A percentile compares a stretch with the other conserved stretches of the same genome.
Evolutionary conservation across 2,113 vertebrate species (phyloP).

Genomic region (Pavo muticus): DNA sequence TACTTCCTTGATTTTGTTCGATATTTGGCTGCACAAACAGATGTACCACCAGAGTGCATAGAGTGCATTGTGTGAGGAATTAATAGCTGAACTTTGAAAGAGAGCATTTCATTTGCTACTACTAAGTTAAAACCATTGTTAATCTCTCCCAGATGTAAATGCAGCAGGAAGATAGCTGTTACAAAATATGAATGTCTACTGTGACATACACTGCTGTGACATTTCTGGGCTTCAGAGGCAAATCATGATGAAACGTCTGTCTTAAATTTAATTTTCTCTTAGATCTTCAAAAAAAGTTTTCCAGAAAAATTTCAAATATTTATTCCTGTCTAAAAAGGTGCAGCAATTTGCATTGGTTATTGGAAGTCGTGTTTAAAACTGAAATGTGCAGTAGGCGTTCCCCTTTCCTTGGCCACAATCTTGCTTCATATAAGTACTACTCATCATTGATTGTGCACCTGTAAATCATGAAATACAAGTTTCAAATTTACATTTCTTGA

Average conservation of each 20-base stretch:
- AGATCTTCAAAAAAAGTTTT: neutral
- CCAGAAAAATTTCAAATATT: neutral
- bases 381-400: neutral
- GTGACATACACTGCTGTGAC: neutral
- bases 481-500: neutral
- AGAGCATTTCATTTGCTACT: neutral
- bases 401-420: neutral
- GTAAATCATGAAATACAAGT: neutral
- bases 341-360: neutral
- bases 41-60: constrained; percentile 18
- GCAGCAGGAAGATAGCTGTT: neutral
- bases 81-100: constrained; percentile 25
- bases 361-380: neutral
- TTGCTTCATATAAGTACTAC: neutral
- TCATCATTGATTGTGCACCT: neutral
- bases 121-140: constrained; percentile 7
- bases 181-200: neutral
- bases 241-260: neutral
- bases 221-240: constrained; percentile 21
- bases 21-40: constrained; percentile 14
- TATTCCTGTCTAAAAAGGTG: neutral
- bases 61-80: neutral
- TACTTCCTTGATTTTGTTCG: neutral
- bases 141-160: neutral
- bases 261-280: neutral